Evolutionary conservation across 2,888 invertebrate species (phyloP), one percentile per base, ranked within the genome.

Genomic region (Pheosia tremula): DNA sequence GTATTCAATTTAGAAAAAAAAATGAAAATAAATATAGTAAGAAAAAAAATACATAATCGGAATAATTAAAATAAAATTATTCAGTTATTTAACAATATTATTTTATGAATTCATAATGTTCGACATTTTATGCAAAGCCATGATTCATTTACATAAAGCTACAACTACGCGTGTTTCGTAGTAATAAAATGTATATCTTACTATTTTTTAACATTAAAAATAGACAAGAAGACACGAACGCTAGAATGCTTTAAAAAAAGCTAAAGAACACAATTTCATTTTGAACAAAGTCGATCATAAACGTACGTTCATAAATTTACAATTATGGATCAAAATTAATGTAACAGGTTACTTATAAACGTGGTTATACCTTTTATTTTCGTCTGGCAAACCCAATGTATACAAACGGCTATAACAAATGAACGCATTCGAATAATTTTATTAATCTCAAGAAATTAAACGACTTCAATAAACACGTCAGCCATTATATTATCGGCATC

Each of bases 1-100:
- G 86, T 84, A 79, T 81, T 78, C 64, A 81, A 82, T 85, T 83
- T 78, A 47, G 47, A 47, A 47, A 47, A 0, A 9, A 47, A 36
- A 52, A 36, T 52, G 10, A 36, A n/a, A 52, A 36, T n/a, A 52
- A 52, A 8, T 49, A 49, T n/a, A 49, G 11, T 10, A 49, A 49
- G 10, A 49, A n/a, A 49, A 41, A 41, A 47, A 47, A 47, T n/a
- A n/a, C n/a, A 7, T 39, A 43, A 8, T 43, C 43, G 43, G 10
- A 43, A 43, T 43, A 9, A 43, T 43, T 10, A 9, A 43, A 9
- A 9, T 8, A 10, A 43, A 9, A 43, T 43, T 3, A 43, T 43
- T 9, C 43, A 43, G 10, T 10, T 24, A 24, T 24, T 24, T 24
- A 24, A 43, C 10, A 43, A 43, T 43, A 9, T 43, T 43, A 9